Evolutionary conservation across 2,113 vertebrate species (phyloP).

Genomic region (Sorex araneus): DNA sequence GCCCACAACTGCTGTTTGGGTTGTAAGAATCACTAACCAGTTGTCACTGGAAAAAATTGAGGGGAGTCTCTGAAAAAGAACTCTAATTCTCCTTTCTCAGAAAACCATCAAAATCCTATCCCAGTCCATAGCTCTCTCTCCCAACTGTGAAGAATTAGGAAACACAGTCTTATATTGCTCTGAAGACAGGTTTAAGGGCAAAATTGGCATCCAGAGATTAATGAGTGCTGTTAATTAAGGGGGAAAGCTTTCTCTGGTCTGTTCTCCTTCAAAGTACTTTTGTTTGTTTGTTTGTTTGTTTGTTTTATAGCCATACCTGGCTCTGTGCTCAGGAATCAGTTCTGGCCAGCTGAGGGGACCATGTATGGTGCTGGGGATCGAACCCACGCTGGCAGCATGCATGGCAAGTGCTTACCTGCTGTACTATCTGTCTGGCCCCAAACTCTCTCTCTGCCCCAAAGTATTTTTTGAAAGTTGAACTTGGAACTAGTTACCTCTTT

Average conservation of each 20-base stretch:
- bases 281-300: too few relatives aligned
- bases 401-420: too few relatives aligned
- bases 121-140: fast-evolving
- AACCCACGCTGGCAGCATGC: too few relatives aligned
- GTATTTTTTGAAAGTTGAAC: not conserved
- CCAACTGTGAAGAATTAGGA: not conserved
- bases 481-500: not conserved
- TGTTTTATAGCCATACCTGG: too few relatives aligned
- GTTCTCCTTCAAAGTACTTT: not conserved
- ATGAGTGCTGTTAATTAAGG: not conserved
- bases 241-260: not conserved
- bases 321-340: not conserved
- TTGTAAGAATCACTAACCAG: not conserved
- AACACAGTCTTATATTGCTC: not conserved
- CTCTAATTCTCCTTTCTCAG: not conserved
- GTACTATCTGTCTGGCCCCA: too few relatives aligned
- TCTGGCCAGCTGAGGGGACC: not conserved
- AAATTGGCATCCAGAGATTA: not conserved
- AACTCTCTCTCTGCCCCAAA: not conserved
- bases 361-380: not conserved
- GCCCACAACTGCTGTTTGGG: not conserved
- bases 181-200: not conserved
- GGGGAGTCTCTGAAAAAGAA: not conserved
- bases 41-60: not conserved
- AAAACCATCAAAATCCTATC: constrained; percentile 33